Conservation (phyloP, 30 jellyfish, hydroid and myxozoan genomes). For the Hydractinia symbiolongicarpus region DNA sequence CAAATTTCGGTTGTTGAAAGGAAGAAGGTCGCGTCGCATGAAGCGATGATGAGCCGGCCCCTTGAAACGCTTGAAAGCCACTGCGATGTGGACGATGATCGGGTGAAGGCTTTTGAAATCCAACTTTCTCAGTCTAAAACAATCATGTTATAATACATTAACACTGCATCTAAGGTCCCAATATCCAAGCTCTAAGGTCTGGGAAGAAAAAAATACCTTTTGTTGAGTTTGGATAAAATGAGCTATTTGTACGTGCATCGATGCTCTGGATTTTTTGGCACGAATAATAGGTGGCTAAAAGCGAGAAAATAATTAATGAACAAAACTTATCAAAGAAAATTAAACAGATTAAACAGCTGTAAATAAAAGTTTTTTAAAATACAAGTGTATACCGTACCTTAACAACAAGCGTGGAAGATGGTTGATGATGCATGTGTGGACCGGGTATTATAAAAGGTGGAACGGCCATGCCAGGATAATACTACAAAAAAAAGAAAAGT, state of each 20-base stretch:
- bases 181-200: background rate
- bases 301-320: background rate
- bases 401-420: constrained; percentile 6
- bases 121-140: background rate
- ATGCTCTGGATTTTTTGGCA: background rate
- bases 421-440: constrained; percentile 15
- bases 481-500: background rate
- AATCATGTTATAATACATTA: background rate
- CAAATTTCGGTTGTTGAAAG: too few relatives aligned
- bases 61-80: constrained; percentile 34
- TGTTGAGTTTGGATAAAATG: background rate
- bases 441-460: background rate
- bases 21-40: too few relatives aligned
- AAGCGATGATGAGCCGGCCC: background rate
- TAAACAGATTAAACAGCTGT: background rate
- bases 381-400: constrained; percentile 4
- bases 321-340: background rate
- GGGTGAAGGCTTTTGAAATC: constrained; percentile 13
- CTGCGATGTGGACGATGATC: constrained; percentile 10
- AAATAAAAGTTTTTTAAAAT: background rate
- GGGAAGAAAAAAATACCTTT: background rate
- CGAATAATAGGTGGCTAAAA: constrained; percentile 4
- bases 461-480: constrained; percentile 12
- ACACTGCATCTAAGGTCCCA: background rate
- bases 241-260: constrained; percentile 16